Percentiles rank a stretch among this genome's conserved stretches.
These are phyloP conservation scores for Drosophila lacteicornis DNA, from an alignment of 1,140 invertebrate species.

Conservation along the genomic window DNA sequence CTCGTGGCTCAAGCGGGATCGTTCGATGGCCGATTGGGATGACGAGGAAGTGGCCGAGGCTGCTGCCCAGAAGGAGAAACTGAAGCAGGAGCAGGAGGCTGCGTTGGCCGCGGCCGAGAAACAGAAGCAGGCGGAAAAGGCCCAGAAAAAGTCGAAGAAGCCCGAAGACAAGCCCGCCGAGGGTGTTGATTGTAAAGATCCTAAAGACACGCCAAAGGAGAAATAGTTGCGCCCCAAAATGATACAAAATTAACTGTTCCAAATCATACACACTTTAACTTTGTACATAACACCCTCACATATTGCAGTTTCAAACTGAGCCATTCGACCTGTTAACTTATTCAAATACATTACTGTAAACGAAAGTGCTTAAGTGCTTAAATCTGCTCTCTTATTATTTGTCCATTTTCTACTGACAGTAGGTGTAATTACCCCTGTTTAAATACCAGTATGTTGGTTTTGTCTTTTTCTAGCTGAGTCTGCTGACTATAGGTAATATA, in stretches of 20 bases:
- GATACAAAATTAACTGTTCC: constrained; percentile 29
- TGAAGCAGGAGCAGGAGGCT: constrained; percentile 67
- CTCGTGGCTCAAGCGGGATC: constrained; percentile 82
- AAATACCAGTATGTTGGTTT: neutral
- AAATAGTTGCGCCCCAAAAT: constrained; percentile 30
- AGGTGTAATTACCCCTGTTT: neutral
- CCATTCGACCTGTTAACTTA: constrained; percentile 61
- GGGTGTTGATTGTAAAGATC: constrained; percentile 25
- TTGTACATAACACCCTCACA: constrained; percentile 48
- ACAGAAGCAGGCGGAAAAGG: constrained; percentile 64
- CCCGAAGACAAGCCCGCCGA: constrained; percentile 36
- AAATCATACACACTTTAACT: constrained; percentile 33
- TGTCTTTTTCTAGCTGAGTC: neutral
- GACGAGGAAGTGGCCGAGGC: constrained; percentile 85
- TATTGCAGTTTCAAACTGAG: constrained; percentile 47
- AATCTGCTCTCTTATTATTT: neutral
- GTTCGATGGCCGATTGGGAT: constrained; percentile 87
- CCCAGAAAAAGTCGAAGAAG: constrained; percentile 65
- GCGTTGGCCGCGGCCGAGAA: constrained; percentile 69
- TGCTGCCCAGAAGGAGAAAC: constrained; percentile 66
- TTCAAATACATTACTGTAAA: constrained; percentile 62
- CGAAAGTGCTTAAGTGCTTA: neutral
- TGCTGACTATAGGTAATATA: too few species aligned
- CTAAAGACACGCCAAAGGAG: constrained; percentile 51
- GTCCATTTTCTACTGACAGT: neutral